Conservation (phyloP, 1,140 invertebrate genomes). For the Neelides sp. region DNA sequence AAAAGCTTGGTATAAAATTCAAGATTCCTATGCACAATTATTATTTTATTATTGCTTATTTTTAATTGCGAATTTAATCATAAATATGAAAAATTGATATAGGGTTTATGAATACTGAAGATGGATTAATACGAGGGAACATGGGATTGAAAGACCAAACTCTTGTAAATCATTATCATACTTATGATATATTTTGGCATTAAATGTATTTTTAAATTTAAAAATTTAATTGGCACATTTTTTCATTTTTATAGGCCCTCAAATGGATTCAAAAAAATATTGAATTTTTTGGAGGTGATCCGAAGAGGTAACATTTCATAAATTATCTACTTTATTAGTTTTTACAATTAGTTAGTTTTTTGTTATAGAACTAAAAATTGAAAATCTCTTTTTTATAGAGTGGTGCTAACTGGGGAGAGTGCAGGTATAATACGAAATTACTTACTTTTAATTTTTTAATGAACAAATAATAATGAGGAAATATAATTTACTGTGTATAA, state of each 20-base stretch:
- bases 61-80: neutral
- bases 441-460: neutral
- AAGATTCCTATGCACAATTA: neutral
- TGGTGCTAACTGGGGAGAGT: conserved; percentile 16
- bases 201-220: no score
- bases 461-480: no score
- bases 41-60: neutral
- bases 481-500: no score
- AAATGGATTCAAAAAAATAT: conserved; percentile 24
- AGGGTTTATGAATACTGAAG: conserved; percentile 22
- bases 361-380: no score
- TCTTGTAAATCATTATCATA: no score
- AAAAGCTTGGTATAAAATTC: neutral
- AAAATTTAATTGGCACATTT: no score
- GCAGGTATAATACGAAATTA: conserved; percentile 6
- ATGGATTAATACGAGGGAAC: conserved; percentile 20
- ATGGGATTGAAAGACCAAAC: conserved; percentile 27
- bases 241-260: no score
- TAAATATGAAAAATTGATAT: neutral
- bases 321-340: no score
- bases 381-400: no score
- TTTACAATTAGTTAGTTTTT: no score
- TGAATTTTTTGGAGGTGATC: conserved; percentile 13
- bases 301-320: no score
- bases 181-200: no score